These are phyloP conservation scores for Eupeodes luniger DNA, from an alignment of 2,888 invertebrate genomes.

Conservation along the genomic window DNA sequence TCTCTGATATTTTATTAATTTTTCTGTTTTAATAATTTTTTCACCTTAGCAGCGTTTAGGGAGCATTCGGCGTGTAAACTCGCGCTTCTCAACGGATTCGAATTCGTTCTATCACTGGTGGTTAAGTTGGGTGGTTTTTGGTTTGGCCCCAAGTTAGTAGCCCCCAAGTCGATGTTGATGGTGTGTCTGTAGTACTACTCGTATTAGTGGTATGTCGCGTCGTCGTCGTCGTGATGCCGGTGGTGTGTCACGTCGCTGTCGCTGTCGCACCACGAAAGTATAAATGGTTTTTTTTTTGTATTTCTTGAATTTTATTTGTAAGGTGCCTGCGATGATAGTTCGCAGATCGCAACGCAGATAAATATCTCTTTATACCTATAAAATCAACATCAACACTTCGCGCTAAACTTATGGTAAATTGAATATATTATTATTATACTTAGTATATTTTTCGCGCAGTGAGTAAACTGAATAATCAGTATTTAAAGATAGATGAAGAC, in stretches of 20 bases:
- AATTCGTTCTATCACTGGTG: slow-evolving; percentile 77
- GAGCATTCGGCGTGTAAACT: slow-evolving; percentile 63
- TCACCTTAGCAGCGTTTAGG: slow-evolving; percentile 55
- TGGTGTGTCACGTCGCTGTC: slow-evolving; percentile 7
- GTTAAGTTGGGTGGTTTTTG: slow-evolving; percentile 61
- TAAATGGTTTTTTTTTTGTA: slow-evolving; percentile 40
- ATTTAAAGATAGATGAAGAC: slow-evolving; percentile 73
- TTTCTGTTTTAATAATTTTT: slow-evolving; percentile 18
- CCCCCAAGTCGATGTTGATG: slow-evolving; percentile 33
- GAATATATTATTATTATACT: slow-evolving; percentile 1
- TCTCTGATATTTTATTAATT: slow-evolving; percentile 36
- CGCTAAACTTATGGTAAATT: slow-evolving; percentile 46
- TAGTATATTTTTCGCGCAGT: slow-evolving; percentile 61
- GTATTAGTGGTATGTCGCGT: slow-evolving; percentile 37
- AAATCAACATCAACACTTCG: slow-evolving; percentile 43
- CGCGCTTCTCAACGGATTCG: slow-evolving; percentile 76
- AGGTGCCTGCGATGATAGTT: slow-evolving; percentile 47
- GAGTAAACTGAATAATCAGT: slow-evolving; percentile 73
- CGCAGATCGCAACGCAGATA: slow-evolving; percentile 5
- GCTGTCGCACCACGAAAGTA: slow-evolving; percentile 60
- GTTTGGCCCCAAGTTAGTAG: slow-evolving; percentile 66
- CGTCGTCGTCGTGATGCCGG: neutral
- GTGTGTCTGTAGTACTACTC: slow-evolving; percentile 68
- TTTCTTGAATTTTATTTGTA: slow-evolving; percentile 36
- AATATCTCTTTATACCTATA: slow-evolving; percentile 42